These are phyloP conservation scores for Rhabdomys pumilio DNA, from an alignment of 2,797 vertebrate genomes.

Conservation along the genomic window DNA sequence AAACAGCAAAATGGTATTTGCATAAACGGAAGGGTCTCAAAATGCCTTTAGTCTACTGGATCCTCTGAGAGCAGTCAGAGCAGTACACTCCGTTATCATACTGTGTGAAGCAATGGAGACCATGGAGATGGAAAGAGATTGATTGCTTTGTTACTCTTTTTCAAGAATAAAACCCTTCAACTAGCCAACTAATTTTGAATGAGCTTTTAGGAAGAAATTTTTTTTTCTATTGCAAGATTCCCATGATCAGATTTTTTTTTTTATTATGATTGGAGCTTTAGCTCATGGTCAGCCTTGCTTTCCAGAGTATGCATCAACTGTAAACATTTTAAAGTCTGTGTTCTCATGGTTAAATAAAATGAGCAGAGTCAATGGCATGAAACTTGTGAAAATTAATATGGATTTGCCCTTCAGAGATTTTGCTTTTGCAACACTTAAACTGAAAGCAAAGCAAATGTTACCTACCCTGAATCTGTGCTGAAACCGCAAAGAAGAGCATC, in stretches of 20 bases:
- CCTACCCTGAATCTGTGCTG: conserved; percentile 94
- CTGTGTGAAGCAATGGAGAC: not conserved
- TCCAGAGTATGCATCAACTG: not conserved
- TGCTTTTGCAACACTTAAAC: conserved; percentile 28
- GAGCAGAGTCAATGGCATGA: not conserved
- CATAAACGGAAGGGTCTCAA: not conserved
- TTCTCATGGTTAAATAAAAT: not conserved
- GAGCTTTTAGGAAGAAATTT: not conserved
- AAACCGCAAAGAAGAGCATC: conserved; percentile 96
- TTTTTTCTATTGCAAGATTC: not conserved
- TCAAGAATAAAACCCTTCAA: conserved; percentile 12
- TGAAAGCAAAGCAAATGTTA: conserved; percentile 65
- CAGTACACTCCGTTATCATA: not conserved
- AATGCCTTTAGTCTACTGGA: not conserved
- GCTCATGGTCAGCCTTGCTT: not conserved
- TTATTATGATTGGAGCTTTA: conserved; percentile 39
- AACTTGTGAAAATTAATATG: not conserved
- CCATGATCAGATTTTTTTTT: too few species aligned
- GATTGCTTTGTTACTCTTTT: conserved; percentile 38
- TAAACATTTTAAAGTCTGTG: not conserved
- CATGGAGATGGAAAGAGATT: not conserved
- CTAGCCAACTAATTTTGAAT: not conserved
- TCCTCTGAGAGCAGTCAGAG: not conserved
- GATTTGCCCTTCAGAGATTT: not conserved
- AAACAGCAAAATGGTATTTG: not conserved